Conservation (phyloP, 2,113 vertebrate genomes). For the Prochilodus magdalenae region DNA sequence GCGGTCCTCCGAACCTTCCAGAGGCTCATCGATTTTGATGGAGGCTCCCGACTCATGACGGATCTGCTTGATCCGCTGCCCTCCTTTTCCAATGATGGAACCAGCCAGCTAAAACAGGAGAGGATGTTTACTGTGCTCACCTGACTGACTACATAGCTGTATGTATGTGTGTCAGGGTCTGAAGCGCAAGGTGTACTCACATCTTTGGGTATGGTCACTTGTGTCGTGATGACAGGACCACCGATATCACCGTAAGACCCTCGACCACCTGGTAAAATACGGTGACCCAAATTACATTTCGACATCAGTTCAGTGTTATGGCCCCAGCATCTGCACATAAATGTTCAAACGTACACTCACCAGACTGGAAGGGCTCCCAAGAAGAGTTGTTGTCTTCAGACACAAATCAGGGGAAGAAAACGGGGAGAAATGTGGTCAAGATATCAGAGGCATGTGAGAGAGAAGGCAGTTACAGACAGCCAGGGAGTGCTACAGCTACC, state of each 20-base stretch:
- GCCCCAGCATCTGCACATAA: slow-evolving; percentile 24
- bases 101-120: slow-evolving; percentile 85
- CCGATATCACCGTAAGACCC: slow-evolving; percentile 95
- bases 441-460: slow-evolving; percentile 43
- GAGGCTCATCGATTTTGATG: slow-evolving; percentile 97
- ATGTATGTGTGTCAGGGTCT: neutral
- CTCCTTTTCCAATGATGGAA: slow-evolving; percentile 97
- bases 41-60: slow-evolving; percentile 96
- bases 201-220: slow-evolving; percentile 99
- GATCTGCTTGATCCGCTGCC: slow-evolving; percentile 96
- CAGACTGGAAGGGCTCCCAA: slow-evolving; percentile 76
- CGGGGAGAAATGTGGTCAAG: slow-evolving; percentile 45
- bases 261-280: slow-evolving; percentile 77
- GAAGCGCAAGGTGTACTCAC: slow-evolving; percentile 82
- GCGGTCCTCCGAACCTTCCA: slow-evolving; percentile 97
- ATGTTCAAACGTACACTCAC: slow-evolving; percentile 63
- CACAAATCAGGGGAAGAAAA: slow-evolving; percentile 52
- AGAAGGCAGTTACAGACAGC: slow-evolving; percentile 23
- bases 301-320: slow-evolving; percentile 21
- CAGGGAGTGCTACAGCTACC: slow-evolving; percentile 23
- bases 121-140: neutral
- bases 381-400: slow-evolving; percentile 77
- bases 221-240: slow-evolving; percentile 96
- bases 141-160: neutral
- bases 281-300: neutral